These are phyloP conservation scores for Folsomia manolachei DNA, from an alignment of 2,888 invertebrate genomes.

Conservation along the genomic window DNA sequence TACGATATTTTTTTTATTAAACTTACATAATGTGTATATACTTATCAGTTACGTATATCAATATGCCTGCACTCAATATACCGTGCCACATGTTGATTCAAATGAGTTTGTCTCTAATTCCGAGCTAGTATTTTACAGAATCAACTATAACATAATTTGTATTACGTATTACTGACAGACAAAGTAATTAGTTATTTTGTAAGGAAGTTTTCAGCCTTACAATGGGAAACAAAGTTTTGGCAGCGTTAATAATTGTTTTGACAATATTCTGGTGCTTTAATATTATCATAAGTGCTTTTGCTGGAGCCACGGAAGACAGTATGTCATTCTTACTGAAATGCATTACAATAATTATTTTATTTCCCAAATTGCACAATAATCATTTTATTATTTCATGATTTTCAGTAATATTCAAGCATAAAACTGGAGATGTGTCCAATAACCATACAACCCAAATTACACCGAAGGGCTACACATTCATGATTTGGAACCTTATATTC, in stretches of 20 bases:
- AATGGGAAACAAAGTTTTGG: slow-evolving; percentile 26
- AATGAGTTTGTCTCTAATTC: too few species aligned
- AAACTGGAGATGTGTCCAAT: slow-evolving; percentile 16
- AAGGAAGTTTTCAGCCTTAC: neutral
- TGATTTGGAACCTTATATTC: slow-evolving; percentile 30
- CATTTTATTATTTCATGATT: too few species aligned
- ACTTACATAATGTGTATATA: too few species aligned
- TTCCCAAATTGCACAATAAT: too few species aligned
- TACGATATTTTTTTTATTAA: too few species aligned
- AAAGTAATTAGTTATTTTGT: too few species aligned
- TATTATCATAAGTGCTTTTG: slow-evolving; percentile 22
- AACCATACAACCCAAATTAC: slow-evolving; percentile 26
- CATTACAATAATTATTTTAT: neutral
- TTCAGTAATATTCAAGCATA: slow-evolving; percentile 28
- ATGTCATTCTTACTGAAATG: slow-evolving; percentile 2
- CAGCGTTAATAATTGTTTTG: slow-evolving; percentile 16
- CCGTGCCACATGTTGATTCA: too few species aligned
- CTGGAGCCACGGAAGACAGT: slow-evolving; percentile 25
- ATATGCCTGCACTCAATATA: too few species aligned
- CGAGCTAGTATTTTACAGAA: too few species aligned
- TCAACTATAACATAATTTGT: too few species aligned
- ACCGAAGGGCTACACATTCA: slow-evolving; percentile 23
- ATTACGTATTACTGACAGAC: too few species aligned
- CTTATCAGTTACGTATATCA: too few species aligned
- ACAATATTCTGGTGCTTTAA: slow-evolving; percentile 25